A percentile compares a stretch with the other conserved stretches of the same genome.
Conservation (phyloP, 2,888 invertebrate genomes). For the Philereme transversata region DNA sequence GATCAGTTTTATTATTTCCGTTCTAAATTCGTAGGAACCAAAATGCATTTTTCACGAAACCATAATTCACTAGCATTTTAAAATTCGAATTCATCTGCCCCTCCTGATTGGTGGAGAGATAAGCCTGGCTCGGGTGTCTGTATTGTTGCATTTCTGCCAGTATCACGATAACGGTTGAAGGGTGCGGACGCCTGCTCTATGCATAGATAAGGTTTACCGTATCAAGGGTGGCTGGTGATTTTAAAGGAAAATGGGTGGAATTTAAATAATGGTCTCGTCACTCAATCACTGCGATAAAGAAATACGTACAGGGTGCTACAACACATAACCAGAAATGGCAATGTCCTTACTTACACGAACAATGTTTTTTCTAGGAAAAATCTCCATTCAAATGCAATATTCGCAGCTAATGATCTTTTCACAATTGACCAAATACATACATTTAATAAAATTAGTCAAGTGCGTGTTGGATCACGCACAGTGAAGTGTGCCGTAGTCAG, state of each 20-base stretch:
- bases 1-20: too few species aligned
- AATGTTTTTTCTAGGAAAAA: too few species aligned
- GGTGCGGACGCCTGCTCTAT: conserved; percentile 70
- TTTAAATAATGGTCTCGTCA: conserved; percentile 56
- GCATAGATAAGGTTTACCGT: conserved; percentile 71
- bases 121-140: conserved; percentile 59
- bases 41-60: too few species aligned
- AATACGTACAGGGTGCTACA: background rate
- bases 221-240: conserved; percentile 63
- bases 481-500: too few species aligned
- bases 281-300: conserved; percentile 20
- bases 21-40: too few species aligned
- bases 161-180: conserved; percentile 71
- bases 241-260: conserved; percentile 60
- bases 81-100: conserved; percentile 52
- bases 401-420: too few species aligned
- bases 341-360: too few species aligned
- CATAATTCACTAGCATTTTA: conserved; percentile 27
- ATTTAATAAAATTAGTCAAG: too few species aligned
- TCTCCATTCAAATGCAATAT: too few species aligned
- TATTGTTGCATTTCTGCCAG: conserved; percentile 77
- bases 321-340: too few species aligned
- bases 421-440: too few species aligned
- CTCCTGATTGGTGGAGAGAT: conserved; percentile 72
- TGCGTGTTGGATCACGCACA: too few species aligned